Base-by-base conservation (phyloP, 2,113 vertebrate species). In the Pseudonaja textilis region DNA sequence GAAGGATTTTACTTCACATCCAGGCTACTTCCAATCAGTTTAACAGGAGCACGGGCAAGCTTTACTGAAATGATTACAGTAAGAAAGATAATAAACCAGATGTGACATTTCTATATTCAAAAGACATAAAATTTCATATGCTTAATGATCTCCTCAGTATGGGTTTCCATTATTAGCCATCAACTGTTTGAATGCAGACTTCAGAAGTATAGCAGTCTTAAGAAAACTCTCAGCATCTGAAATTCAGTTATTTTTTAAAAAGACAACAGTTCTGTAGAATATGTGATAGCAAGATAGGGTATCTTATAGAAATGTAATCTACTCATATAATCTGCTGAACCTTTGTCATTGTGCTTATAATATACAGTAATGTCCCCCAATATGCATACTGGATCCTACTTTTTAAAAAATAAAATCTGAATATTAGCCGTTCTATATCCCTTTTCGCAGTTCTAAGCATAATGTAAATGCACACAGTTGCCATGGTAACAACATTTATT, bases 401-500 rank as follows among this genome's bases (percentile, higher is more conserved):
- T n/a, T 29, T 8, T 3, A 39, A 45, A 56, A 87, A 57, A 25
- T 22, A 59, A n/a, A 54, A 55, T 55, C 29, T 64, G 57, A 61
- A 47, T 87, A 18, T 55, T 57, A 61, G n/a, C 9, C 54, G 10
- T 39, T 85, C 57, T 34, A 20, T 74, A 34, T 23, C 10, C 25
- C 20, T 93, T 85, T 81, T 74, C 14, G 18, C 55, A 85, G 42
- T 6, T 56, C 29, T 50, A 85, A 22, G 18, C 69, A 86, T 18
- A 81, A 81, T 42, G 74, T 81, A 89, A 55, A 89, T 89, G 42
- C 10, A 88, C 26, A 56, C 47, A 50, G 92, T 89, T 89, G 69
- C 88, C 55, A 89, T 86, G 56, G 88, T 86, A 93, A 93, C 55
- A 85, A 89, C 50, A n/a, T 86, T 90, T 26, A 61, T 42, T 89